phyloP scores from a whole-genome alignment of 1,140 invertebrate species.

The Scaptomyza montana region DNA sequence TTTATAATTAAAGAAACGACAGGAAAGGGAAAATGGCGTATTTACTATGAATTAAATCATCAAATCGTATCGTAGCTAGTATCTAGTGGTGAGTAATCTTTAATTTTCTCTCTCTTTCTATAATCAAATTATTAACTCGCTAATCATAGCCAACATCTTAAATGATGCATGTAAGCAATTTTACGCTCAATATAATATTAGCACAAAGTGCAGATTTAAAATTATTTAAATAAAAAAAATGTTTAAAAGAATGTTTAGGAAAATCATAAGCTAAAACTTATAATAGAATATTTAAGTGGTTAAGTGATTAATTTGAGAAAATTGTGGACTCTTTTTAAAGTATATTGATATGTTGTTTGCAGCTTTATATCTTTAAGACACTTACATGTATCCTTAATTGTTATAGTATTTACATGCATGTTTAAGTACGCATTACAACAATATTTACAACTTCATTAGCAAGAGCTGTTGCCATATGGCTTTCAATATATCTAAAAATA shows the following conservation, averaged over 20 bases:
- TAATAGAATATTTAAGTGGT: too few species aligned
- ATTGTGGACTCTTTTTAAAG: too few species aligned
- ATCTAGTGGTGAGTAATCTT: slow-evolving; percentile 42
- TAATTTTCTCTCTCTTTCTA: not conserved
- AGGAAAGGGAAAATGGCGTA: slow-evolving; percentile 84
- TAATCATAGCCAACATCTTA: slow-evolving; percentile 49
- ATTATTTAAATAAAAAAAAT: too few species aligned
- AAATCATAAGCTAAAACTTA: too few species aligned
- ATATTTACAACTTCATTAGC: not conserved
- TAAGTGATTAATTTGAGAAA: too few species aligned
- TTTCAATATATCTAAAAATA: slow-evolving; percentile 12
- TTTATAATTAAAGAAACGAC: slow-evolving; percentile 76
- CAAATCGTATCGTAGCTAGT: slow-evolving; percentile 5
- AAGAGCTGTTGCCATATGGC: not conserved
- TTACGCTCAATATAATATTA: slow-evolving; percentile 46
- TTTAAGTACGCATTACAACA: not conserved
- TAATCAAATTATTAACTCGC: slow-evolving; percentile 1
- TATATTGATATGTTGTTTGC: too few species aligned
- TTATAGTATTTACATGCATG: not conserved
- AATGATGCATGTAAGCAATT: slow-evolving; percentile 52
- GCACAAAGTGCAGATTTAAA: not conserved
- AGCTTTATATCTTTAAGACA: too few species aligned
- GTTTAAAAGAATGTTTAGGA: slow-evolving; percentile 13
- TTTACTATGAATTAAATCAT: slow-evolving; percentile 78
- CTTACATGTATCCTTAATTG: too few species aligned